Conservation (phyloP, 2,888 invertebrate genomes). For the Lissocephala sabroskyi region DNA sequence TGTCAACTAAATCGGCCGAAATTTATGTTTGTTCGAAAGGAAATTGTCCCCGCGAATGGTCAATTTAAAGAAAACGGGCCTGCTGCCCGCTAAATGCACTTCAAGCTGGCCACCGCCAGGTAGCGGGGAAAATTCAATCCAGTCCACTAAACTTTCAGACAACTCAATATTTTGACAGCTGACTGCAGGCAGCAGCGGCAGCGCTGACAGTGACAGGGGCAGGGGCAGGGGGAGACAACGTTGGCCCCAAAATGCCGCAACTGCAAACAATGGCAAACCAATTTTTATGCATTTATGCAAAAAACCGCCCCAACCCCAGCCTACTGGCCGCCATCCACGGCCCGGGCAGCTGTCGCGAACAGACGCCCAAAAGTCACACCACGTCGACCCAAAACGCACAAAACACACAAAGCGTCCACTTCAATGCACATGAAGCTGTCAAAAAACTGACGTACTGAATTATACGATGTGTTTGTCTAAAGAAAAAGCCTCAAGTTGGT, state of each 20-base stretch:
- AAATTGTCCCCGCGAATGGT: no score
- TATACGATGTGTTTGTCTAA: no score
- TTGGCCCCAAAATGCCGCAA: slow-evolving; percentile 11
- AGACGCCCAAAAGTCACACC: slow-evolving; percentile 58
- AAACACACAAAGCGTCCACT: neutral
- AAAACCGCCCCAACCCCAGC: slow-evolving; percentile 9
- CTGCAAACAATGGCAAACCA: slow-evolving; percentile 57
- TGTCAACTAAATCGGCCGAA: no score
- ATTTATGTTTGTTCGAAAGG: no score
- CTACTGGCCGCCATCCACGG: neutral
- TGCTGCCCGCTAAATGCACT: no score
- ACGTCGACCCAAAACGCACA: slow-evolving; percentile 8
- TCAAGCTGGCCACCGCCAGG: slow-evolving; percentile 23
- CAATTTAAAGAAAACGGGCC: no score
- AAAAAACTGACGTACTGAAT: slow-evolving; percentile 48
- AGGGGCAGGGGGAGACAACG: slow-evolving; percentile 8
- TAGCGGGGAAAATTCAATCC: slow-evolving; percentile 21
- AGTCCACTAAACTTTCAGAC: slow-evolving; percentile 36
- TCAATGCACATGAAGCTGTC: slow-evolving; percentile 39
- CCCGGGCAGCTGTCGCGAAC: slow-evolving; percentile 42
- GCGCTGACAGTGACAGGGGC: slow-evolving; percentile 11
- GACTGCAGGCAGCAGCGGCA: slow-evolving; percentile 27
- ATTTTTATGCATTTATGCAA: slow-evolving; percentile 66
- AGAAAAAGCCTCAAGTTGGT: neutral
- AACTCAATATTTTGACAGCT: slow-evolving; percentile 62